phyloP scores from a whole-genome alignment of 1,140 invertebrate species.

The Oscheius sp. region DNA sequence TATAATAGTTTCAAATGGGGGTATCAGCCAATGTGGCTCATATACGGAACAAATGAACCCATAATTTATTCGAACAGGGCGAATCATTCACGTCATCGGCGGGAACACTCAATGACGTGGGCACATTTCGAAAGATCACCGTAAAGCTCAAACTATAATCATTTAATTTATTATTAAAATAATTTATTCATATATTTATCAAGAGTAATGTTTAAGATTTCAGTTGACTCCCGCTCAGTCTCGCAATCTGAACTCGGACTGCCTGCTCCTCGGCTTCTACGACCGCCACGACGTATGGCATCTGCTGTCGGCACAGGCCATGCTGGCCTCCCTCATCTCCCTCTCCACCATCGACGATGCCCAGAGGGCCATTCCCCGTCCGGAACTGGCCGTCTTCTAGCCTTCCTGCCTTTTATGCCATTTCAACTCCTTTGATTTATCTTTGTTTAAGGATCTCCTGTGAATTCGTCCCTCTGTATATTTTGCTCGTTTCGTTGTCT shows the following conservation, averaged over 20 bases:
- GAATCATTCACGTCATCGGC: slow-evolving; percentile 70
- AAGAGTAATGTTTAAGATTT: slow-evolving; percentile 10
- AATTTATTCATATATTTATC: slow-evolving; percentile 4
- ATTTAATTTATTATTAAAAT: slow-evolving; percentile 35
- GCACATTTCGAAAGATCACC: slow-evolving; percentile 70
- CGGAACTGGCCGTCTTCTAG: slow-evolving; percentile 39
- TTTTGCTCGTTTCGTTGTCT: too few relatives aligned
- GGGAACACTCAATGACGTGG: slow-evolving; percentile 71
- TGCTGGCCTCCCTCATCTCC: slow-evolving; percentile 77
- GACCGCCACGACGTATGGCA: slow-evolving; percentile 88
- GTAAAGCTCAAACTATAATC: slow-evolving; percentile 76
- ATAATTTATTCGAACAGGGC: slow-evolving; percentile 70
- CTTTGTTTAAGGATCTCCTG: too few relatives aligned
- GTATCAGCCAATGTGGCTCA: too few relatives aligned
- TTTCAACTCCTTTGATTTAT: too few relatives aligned
- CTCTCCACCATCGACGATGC: slow-evolving; percentile 35
- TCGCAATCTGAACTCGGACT: slow-evolving; percentile 73
- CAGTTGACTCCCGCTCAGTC: slow-evolving; percentile 72
- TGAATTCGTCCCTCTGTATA: too few relatives aligned
- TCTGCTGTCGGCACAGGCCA: slow-evolving; percentile 76
- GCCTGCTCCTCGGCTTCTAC: slow-evolving; percentile 75
- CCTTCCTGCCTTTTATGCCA: too few relatives aligned
- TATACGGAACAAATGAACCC: slow-evolving; percentile 71
- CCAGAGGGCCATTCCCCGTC: slow-evolving; percentile 22
- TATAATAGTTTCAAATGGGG: too few relatives aligned